phyloP scores from a whole-genome alignment of 2,113 vertebrate genomes.

The Phylloscopus whistleri region DNA sequence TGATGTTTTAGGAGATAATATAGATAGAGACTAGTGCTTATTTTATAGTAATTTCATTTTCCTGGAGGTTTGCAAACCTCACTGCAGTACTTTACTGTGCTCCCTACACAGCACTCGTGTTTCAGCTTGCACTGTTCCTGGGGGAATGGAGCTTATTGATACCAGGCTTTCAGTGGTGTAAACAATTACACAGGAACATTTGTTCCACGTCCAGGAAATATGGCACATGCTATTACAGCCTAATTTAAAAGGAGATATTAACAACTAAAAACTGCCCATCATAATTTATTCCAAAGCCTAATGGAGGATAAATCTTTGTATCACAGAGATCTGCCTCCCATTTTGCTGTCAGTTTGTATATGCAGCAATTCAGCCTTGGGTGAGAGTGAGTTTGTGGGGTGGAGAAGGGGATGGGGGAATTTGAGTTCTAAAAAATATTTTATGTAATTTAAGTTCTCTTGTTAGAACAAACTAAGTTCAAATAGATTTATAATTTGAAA shows the following conservation, averaged over 20 bases:
- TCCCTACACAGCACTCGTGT: background rate
- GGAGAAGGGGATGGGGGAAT: background rate
- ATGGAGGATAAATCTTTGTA: background rate
- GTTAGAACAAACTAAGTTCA: background rate
- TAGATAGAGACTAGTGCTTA: background rate
- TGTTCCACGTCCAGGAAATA: background rate
- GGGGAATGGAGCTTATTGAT: background rate
- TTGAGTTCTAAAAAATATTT: background rate
- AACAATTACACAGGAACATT: background rate
- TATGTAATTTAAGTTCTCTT: background rate
- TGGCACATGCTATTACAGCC: background rate
- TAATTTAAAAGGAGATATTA: background rate
- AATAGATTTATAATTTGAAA: background rate
- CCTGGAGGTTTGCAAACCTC: background rate
- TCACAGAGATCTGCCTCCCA: background rate
- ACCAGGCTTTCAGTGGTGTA: background rate
- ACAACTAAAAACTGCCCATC: background rate
- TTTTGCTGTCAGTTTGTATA: background rate
- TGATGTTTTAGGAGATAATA: background rate
- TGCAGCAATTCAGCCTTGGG: background rate
- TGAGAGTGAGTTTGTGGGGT: background rate
- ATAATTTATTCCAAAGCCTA: background rate
- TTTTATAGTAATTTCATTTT: slow-evolving; percentile 1
- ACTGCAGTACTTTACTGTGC: background rate
- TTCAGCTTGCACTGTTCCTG: background rate